Evolutionary conservation across 2,888 invertebrate species (phyloP), one percentile per base, ranked within the genome.

Genomic region (Chymomyza caudatula): DNA sequence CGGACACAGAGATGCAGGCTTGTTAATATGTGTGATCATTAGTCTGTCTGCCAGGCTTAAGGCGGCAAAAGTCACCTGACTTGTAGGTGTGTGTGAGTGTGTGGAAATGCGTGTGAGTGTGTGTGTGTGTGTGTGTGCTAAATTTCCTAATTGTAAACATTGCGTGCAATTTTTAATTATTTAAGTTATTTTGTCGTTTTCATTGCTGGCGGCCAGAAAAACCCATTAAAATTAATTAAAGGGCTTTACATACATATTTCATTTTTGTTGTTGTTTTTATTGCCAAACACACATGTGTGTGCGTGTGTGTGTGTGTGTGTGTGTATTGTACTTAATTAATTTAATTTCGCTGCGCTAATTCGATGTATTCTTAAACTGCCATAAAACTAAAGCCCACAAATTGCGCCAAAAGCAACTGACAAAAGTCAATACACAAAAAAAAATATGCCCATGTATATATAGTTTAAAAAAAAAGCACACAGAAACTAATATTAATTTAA

Each of bases 121-220:
- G 60, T 54, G 61, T 54, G 29, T 4, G 60, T 43, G 69, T 54
- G 57, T 66, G 56, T 19, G 47, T 25, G 65, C 84, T 80, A 81
- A 52, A 72, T 67, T 83, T 83, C 86, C 83, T 83, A 83, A 84
- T 81, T 86, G 77, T 86, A 81, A 84, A 84, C 86, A 84, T 87
- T 87, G 88, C 88, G 88, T 88, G 88, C 88, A 88, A 88, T 88
- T 86, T 86, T 81, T 88, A 88, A 85, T 88, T 88, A 88, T 87
- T 88, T 88, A 88, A 88, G 88, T 83, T 86, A 82, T 85, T 71
- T 74, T 71, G 70, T 67, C 65, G 74, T 72, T 60, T 60, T 49
- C 37, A 17, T 68, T 69, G 37, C 44, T 47, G 47, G 59, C 70
- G 59, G 73, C 83, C 74, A 62, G 66, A 78, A 73, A 79, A 75